Evolutionary conservation across 92 coral and sea anemone species (phyloP).

Genomic region (Umimayanthus kanabou): DNA sequence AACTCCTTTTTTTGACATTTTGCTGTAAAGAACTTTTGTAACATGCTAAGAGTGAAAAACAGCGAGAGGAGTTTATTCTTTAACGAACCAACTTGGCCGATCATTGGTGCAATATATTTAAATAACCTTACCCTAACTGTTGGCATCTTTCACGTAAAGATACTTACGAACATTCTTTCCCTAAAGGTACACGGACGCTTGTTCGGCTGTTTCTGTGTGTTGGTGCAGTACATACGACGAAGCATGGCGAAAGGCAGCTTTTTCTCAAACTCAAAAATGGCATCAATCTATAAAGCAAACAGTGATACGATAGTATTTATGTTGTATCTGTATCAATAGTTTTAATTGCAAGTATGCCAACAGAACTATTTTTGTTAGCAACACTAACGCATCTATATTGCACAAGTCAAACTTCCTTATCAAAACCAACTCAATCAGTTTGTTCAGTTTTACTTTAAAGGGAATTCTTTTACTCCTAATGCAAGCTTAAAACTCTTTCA

Average conservation of each 20-base stretch:
- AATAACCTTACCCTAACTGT: not conserved
- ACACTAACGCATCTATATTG: not conserved
- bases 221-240: constrained; percentile 24
- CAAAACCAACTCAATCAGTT: not conserved
- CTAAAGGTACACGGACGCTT: not conserved
- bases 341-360: not conserved
- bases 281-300: constrained; percentile 15
- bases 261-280: constrained; percentile 38
- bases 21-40: too few species aligned
- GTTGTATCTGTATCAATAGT: not conserved
- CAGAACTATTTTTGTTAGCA: not conserved
- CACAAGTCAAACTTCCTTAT: not conserved
- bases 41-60: too few species aligned
- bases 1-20: too few species aligned
- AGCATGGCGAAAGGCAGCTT: constrained; percentile 33
- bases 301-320: not conserved
- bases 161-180: constrained; percentile 35
- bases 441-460: too few species aligned
- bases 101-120: not conserved
- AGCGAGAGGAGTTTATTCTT: too few species aligned
- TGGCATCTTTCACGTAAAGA: not conserved
- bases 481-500: too few species aligned
- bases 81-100: too few species aligned
- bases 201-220: constrained; percentile 31
- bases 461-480: too few species aligned